Percentiles rank a stretch among this genome's conserved stretches.
These are phyloP conservation scores for Myotis myotis DNA, from an alignment of 2,797 vertebrate genomes.

Conservation along the genomic window DNA sequence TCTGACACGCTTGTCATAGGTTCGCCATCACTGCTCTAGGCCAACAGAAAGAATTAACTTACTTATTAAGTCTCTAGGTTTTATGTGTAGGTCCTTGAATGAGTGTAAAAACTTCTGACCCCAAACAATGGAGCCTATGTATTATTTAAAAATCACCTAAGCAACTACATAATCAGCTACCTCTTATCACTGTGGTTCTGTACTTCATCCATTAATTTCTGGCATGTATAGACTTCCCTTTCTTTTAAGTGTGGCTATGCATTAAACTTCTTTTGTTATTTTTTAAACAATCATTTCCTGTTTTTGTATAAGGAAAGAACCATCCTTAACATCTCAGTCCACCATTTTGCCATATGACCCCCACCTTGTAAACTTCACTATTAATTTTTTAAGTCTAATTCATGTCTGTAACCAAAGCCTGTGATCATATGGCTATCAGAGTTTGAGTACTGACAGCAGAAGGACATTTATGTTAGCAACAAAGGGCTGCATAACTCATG, in stretches of 20 bases:
- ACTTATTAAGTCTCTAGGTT: conserved; percentile 10
- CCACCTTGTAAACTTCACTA: conserved; percentile 6
- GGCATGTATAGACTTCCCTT: neutral
- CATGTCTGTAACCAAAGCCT: conserved; percentile 1
- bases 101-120: neutral
- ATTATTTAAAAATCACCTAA: neutral
- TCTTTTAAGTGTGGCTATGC: neutral
- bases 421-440: neutral
- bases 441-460: neutral
- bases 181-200: neutral
- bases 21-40: no score
- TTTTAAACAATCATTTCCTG: neutral
- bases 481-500: neutral
- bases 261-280: neutral
- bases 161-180: neutral
- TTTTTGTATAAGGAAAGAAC: neutral
- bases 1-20: no score
- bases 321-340: neutral
- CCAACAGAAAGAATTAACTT: neutral
- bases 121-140: neutral
- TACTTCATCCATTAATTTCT: neutral
- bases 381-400: neutral
- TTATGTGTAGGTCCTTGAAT: neutral
- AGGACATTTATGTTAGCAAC: neutral
- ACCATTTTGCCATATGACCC: neutral